These are phyloP conservation scores for Chaetura pelagica DNA, from an alignment of 2,113 vertebrate genomes.

Conservation along the genomic window DNA sequence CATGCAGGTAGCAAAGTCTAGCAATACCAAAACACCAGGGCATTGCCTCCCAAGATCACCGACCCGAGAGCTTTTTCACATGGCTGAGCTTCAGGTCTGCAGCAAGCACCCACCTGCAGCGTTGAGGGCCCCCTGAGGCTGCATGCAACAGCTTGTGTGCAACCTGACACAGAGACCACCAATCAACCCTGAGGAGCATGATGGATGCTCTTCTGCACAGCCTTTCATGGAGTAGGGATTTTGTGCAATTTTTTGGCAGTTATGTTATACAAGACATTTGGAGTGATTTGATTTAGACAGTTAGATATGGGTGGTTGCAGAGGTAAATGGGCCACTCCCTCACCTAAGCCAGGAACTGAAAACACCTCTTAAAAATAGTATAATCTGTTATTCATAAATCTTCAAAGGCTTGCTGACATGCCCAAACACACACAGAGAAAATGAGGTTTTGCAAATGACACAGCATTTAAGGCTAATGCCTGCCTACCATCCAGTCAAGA, in stretches of 20 bases:
- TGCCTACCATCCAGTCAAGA: not conserved
- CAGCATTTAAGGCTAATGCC: not conserved
- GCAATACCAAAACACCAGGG: not conserved
- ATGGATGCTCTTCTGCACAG: not conserved
- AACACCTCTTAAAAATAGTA: constrained; percentile 14
- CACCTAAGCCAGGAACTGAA: constrained; percentile 18
- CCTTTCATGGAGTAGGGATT: not conserved
- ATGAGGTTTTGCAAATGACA: constrained; percentile 23
- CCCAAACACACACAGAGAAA: constrained; percentile 17
- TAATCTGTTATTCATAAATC: constrained; percentile 44
- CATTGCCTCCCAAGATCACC: not conserved
- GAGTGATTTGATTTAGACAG: not conserved
- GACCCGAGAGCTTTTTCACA: not conserved
- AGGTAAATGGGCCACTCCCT: constrained; percentile 17
- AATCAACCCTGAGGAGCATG: rapidly evolving
- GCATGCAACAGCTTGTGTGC: rapidly evolving
- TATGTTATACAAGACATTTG: not conserved
- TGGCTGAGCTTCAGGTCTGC: not conserved
- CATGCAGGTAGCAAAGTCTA: not conserved
- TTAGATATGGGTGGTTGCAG: not conserved
- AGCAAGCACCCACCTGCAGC: rapidly evolving
- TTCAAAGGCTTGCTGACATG: constrained; percentile 58
- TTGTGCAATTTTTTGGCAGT: not conserved
- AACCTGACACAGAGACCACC: not conserved
- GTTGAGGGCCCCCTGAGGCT: rapidly evolving